Evolutionary conservation across 2,797 vertebrate species (phyloP).

Genomic region (Thripadectes ignobilis): DNA sequence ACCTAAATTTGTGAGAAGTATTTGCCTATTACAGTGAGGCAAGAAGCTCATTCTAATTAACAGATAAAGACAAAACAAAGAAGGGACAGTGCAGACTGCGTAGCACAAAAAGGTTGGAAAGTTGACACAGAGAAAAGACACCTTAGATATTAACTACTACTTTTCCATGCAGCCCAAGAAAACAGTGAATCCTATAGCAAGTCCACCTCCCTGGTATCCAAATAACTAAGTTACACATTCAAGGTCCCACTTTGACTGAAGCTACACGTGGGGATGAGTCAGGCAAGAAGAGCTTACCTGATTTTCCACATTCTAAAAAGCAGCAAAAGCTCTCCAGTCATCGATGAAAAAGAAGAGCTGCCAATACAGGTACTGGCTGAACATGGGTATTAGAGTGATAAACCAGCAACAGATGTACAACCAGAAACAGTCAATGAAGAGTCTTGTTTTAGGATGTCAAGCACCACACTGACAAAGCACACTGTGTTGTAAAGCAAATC

Average conservation of each 20-base stretch:
- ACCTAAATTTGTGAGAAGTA: background rate
- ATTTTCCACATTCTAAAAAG: background rate
- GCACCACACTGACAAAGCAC: fast-evolving
- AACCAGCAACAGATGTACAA: background rate
- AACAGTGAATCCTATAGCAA: background rate
- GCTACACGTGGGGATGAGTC: fast-evolving
- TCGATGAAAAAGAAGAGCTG: background rate
- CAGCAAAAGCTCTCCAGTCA: background rate
- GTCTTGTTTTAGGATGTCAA: background rate
- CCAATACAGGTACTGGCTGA: background rate
- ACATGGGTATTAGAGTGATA: background rate
- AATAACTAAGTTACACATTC: background rate
- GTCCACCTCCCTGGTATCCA: too few species aligned
- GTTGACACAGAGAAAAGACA: background rate
- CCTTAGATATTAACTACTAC: background rate
- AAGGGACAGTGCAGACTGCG: background rate
- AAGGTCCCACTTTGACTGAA: background rate
- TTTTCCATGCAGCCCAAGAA: background rate
- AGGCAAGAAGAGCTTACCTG: background rate
- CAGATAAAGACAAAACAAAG: background rate
- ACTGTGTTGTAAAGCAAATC: background rate
- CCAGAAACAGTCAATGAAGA: background rate
- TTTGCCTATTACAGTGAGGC: background rate
- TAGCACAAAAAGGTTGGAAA: background rate
- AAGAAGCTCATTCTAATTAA: background rate